Percentiles rank a stretch among this genome's conserved stretches.
phyloP scores from a whole-genome alignment of 2,888 invertebrate species.

The Meandrusa payeni region DNA sequence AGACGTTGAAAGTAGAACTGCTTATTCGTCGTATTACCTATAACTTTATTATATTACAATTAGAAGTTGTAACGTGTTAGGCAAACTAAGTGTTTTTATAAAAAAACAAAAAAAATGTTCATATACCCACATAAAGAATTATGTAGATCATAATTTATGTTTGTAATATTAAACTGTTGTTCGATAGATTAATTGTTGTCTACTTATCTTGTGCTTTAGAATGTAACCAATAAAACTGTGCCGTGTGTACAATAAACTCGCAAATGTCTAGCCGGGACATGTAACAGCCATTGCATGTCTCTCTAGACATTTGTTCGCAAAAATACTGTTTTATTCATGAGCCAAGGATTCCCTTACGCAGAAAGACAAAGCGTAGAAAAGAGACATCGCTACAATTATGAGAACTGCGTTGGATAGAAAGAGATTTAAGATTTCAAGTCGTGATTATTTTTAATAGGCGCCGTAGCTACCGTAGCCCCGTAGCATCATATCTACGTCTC shows the following conservation, averaged over 20 bases:
- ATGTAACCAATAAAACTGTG: slow-evolving; percentile 30
- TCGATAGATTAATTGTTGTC: slow-evolving; percentile 13
- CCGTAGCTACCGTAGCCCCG: no score
- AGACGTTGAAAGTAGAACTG: no score
- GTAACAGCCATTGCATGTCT: slow-evolving; percentile 72
- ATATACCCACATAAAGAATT: slow-evolving; percentile 60
- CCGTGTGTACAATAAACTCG: slow-evolving; percentile 37
- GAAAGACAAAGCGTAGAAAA: no score
- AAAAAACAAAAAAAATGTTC: slow-evolving; percentile 63
- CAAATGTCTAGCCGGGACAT: slow-evolving; percentile 59
- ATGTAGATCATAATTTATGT: slow-evolving; percentile 31
- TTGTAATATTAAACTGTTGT: slow-evolving; percentile 25
- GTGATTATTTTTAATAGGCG: no score
- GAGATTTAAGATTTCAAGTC: no score
- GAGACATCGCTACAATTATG: no score
- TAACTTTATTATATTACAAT: no score
- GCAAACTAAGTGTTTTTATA: slow-evolving; percentile 63
- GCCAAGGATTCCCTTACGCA: no score
- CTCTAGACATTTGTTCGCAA: slow-evolving; percentile 59
- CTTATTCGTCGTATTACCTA: no score
- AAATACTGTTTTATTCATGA: slow-evolving; percentile 40
- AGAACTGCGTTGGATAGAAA: no score
- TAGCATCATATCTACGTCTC: no score
- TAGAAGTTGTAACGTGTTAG: slow-evolving; percentile 24
- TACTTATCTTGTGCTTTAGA: slow-evolving; percentile 19